phyloP scores from a whole-genome alignment of 2,113 vertebrate genomes.

The Bettongia penicillata region DNA sequence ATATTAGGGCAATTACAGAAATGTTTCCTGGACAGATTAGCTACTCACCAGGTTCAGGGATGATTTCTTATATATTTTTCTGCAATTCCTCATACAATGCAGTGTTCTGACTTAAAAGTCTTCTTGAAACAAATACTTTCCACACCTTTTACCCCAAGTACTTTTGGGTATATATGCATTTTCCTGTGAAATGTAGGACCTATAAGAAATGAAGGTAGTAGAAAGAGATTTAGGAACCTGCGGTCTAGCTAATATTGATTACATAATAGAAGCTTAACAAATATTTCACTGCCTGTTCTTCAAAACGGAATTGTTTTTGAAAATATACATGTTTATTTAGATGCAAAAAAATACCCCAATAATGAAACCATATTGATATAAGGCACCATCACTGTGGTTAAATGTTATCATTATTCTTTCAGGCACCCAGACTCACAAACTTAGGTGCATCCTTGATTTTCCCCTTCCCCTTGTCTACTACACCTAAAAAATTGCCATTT shows the following conservation, averaged over 20 bases:
- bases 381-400: background rate
- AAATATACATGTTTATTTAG: background rate
- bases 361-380: background rate
- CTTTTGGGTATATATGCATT: background rate
- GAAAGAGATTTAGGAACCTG: conserved; percentile 1
- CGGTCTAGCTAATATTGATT: background rate
- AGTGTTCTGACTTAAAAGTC: background rate
- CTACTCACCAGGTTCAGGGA: background rate
- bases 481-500: background rate
- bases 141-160: background rate
- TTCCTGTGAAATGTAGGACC: background rate
- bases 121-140: background rate
- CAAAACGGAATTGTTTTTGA: background rate
- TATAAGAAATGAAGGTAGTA: background rate
- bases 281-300: background rate
- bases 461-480: background rate
- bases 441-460: background rate
- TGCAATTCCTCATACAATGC: background rate
- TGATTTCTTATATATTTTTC: background rate
- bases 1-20: background rate
- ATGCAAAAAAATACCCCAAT: background rate
- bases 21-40: background rate
- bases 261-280: background rate
- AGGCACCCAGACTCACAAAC: background rate
- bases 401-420: background rate